Percentiles rank a stretch among this genome's conserved stretches.
Conservation (phyloP, 2,113 vertebrate genomes). For the Naja naja region DNA sequence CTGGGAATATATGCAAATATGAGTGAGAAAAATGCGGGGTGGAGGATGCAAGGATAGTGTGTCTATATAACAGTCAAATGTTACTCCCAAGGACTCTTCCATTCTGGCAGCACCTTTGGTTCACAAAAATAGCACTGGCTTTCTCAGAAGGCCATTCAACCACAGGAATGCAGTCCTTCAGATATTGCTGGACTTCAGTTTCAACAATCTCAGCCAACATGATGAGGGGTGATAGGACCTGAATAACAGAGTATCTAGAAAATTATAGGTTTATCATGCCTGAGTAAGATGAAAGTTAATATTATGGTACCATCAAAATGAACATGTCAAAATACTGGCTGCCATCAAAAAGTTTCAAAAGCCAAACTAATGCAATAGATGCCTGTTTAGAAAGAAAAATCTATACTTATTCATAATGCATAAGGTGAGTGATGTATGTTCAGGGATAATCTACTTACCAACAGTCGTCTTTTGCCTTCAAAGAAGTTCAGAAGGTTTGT, state of each 20-base stretch:
- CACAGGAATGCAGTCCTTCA: not conserved
- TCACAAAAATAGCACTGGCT: not conserved
- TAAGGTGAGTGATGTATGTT: constrained; percentile 1
- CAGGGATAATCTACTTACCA: constrained; percentile 78
- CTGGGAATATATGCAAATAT: not conserved
- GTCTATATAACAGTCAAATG: not conserved
- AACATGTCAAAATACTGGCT: not conserved
- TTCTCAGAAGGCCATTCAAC: not conserved
- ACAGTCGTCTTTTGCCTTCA: constrained; percentile 87
- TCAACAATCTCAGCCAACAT: not conserved
- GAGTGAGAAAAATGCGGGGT: not conserved
- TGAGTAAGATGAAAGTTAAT: not conserved
- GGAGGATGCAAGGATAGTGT: not conserved
- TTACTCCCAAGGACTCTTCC: not conserved
- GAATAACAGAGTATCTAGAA: not conserved
- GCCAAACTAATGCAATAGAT: not conserved
- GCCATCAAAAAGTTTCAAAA: not conserved
- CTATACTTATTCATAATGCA: not conserved
- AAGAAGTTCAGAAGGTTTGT: constrained; percentile 86
- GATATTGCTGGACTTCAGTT: not conserved
- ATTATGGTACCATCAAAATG: not conserved
- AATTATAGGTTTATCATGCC: not conserved
- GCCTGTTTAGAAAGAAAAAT: not conserved
- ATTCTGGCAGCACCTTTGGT: not conserved
- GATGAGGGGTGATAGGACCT: not conserved